Percentiles rank a stretch among this genome's conserved stretches.
These are phyloP conservation scores for Drosophila glabriapex DNA, from an alignment of 2,888 invertebrate species.

Conservation along the genomic window DNA sequence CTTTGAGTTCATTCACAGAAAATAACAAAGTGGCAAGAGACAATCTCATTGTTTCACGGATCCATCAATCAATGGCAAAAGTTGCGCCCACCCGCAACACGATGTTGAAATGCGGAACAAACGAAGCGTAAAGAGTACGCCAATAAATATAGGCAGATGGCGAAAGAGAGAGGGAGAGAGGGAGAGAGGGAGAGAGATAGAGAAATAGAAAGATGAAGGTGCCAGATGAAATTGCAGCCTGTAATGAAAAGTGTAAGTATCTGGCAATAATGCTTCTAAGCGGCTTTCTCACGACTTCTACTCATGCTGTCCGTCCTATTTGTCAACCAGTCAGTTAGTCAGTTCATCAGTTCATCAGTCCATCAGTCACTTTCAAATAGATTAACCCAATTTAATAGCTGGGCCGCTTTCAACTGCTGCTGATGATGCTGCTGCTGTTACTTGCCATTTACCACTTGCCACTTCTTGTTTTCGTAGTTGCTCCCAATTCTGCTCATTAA, in stretches of 20 bases:
- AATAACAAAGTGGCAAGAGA: slow-evolving; percentile 2
- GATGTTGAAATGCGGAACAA: slow-evolving; percentile 30
- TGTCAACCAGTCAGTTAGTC: slow-evolving; percentile 1
- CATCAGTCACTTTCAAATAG: slow-evolving; percentile 69
- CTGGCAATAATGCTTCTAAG: slow-evolving; percentile 60
- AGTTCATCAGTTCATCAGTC: slow-evolving; percentile 20
- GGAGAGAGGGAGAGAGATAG: background rate
- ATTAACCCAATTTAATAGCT: slow-evolving; percentile 70
- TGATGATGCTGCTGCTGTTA: background rate
- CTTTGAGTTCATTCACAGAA: slow-evolving; percentile 17
- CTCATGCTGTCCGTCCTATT: background rate
- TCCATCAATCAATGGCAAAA: slow-evolving; percentile 28
- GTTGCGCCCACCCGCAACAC: slow-evolving; percentile 29
- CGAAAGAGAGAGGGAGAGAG: background rate
- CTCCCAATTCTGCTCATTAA: slow-evolving; percentile 62
- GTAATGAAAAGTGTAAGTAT: slow-evolving; percentile 63
- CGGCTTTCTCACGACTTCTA: slow-evolving; percentile 54
- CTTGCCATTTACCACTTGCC: slow-evolving; percentile 23
- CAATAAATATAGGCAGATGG: background rate
- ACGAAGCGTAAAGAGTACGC: slow-evolving; percentile 14
- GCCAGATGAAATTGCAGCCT: slow-evolving; percentile 22
- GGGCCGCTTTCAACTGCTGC: slow-evolving; percentile 47
- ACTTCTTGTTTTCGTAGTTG: slow-evolving; percentile 42
- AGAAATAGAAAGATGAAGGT: background rate
- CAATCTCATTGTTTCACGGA: slow-evolving; percentile 15